Base-by-base conservation (phyloP, 2,113 vertebrate species). In the Sceloporus tristichus region DNA sequence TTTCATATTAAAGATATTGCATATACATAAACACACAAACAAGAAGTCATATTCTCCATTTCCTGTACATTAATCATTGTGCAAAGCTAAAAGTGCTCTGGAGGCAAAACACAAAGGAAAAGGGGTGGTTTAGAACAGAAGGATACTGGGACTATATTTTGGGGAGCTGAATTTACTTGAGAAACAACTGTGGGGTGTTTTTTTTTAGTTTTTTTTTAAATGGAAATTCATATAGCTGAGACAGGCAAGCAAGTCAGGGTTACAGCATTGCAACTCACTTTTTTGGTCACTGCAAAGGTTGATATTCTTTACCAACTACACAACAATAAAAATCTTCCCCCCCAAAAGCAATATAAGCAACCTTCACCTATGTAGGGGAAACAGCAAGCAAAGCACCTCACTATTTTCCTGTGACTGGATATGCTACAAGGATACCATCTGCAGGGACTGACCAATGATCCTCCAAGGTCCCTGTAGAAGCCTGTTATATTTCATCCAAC, bases 1-100 rank as follows among this genome's bases (percentile, higher is more conserved):
- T 86, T 96, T 94, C 91, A 85, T 94, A 95, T 94, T 95, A 94
- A 96, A 94, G 91, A 92, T 93, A 94, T 92, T 94, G 91, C 90
- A 88, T 86, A 92, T 78, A 88, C 82, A 91, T 92, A 86, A 87
- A 84, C 93, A 90, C 90, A 94, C 84, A 95, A 95, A 94, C 92
- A 92, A 94, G 93, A 94, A 94, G 94, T 91, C 92, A 90, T 94
- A 94, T 89, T 94, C 94, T 92, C 90, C 65, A 48, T 85, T 95
- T 94, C 94, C 93, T 95, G 91, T 68, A 34, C 88, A 78, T 92
- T 94, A 94, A 93, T 89, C 88, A 90, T 87, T 56, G 18, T 34
- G 77, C 79, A 87, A 19, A 88, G 86, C 86, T 91, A 92, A 0
- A 91, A 91, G 29, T 71, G 34, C 0, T 0, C 7, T 4, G 25